Conservation (phyloP, 2,888 invertebrate species). For the Trissoscelio sp. region DNA sequence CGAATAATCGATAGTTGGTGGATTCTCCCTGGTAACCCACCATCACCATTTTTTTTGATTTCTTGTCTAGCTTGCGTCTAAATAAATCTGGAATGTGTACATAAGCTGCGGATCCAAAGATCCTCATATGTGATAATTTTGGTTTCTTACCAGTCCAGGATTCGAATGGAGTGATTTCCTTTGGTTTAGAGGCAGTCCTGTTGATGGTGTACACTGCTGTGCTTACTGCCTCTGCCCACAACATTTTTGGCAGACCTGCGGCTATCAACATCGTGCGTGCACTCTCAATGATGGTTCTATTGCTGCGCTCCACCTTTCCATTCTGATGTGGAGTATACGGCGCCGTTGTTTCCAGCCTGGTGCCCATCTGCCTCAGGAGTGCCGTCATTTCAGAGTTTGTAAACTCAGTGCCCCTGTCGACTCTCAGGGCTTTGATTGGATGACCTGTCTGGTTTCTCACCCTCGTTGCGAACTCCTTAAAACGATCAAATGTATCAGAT, state of each 20-base stretch:
- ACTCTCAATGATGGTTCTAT: slow-evolving; percentile 47
- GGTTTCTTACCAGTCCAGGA: slow-evolving; percentile 3
- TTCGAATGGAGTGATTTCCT: background rate
- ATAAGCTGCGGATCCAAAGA: slow-evolving; percentile 17
- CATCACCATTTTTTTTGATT: slow-evolving; percentile 15
- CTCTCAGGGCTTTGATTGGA: slow-evolving; percentile 54
- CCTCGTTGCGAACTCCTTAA: slow-evolving; percentile 48
- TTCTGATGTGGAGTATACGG: slow-evolving; percentile 68
- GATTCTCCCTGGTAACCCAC: slow-evolving; percentile 26
- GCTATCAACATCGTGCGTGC: slow-evolving; percentile 49
- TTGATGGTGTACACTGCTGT: slow-evolving; percentile 36
- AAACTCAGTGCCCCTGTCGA: slow-evolving; percentile 68
- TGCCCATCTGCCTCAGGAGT: slow-evolving; percentile 13
- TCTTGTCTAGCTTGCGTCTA: slow-evolving; percentile 8
- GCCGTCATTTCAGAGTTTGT: slow-evolving; percentile 2
- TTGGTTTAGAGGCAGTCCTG: background rate
- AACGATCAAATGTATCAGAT: slow-evolving; percentile 53
- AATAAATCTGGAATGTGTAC: slow-evolving; percentile 1
- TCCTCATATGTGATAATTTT: background rate
- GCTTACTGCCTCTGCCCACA: slow-evolving; percentile 57
- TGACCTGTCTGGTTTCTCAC: slow-evolving; percentile 45
- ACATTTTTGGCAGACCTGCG: background rate
- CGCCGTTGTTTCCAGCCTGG: slow-evolving; percentile 32
- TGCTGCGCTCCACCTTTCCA: slow-evolving; percentile 46
- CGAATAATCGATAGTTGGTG: slow-evolving; percentile 1